phyloP scores from a whole-genome alignment of 2,113 vertebrate species.

The Lagenorhynchus albirostris region DNA sequence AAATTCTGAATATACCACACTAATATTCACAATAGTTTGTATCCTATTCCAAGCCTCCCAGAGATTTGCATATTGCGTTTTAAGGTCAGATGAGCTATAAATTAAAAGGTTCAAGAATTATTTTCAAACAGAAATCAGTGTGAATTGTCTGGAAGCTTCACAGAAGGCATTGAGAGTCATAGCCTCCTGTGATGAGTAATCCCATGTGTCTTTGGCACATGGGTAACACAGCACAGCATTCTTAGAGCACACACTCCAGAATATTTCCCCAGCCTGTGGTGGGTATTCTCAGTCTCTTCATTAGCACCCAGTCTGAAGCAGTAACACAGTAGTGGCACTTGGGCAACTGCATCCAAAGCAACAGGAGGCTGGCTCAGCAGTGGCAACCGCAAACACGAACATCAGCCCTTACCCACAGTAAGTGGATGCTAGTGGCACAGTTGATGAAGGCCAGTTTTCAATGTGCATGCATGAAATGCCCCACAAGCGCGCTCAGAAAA shows the following conservation, averaged over 20 bases:
- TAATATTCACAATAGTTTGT: neutral
- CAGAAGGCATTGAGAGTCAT: neutral
- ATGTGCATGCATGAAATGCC: neutral
- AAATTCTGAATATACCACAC: neutral
- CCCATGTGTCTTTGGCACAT: neutral
- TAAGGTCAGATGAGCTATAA: neutral
- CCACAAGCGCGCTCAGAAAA: neutral
- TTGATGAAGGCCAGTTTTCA: neutral
- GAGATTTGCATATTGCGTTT: neutral
- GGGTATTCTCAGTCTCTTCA: neutral
- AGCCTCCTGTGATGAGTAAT: neutral
- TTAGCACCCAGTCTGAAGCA: neutral
- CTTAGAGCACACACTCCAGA: neutral
- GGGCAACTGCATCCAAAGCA: neutral
- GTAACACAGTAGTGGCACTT: neutral
- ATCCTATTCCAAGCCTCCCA: neutral
- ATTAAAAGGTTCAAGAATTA: neutral
- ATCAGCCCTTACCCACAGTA: neutral
- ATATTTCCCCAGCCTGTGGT: neutral
- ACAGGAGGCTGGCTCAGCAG: fast-evolving
- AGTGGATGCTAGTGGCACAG: neutral
- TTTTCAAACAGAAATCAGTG: constrained; percentile 6
- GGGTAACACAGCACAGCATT: neutral
- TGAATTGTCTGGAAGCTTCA: neutral
- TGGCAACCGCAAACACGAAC: no score